Percentiles rank a stretch among this genome's conserved stretches.
These are phyloP conservation scores for Petrocephalus sullivani DNA, from an alignment of 2,797 vertebrate species.

Conservation along the genomic window DNA sequence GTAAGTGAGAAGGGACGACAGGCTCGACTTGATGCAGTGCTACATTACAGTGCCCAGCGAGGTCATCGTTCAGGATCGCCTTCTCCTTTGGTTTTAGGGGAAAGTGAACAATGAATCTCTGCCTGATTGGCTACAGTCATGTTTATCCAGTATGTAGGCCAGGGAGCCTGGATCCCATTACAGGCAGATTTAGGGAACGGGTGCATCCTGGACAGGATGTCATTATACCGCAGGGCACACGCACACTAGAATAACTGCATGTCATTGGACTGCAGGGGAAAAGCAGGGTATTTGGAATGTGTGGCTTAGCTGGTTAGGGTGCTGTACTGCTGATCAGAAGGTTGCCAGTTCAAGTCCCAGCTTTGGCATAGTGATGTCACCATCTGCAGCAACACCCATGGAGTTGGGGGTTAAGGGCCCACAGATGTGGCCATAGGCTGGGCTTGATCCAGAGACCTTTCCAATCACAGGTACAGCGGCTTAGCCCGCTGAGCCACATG, in stretches of 20 bases:
- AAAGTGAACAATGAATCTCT: background rate
- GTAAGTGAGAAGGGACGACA: constrained; percentile 46
- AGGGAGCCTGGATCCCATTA: background rate
- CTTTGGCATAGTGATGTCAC: background rate
- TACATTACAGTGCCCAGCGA: background rate
- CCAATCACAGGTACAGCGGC: background rate
- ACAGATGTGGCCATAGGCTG: background rate
- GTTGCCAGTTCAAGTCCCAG: background rate
- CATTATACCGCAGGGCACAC: background rate
- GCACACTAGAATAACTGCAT: background rate
- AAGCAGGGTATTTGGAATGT: background rate
- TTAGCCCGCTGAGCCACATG: background rate
- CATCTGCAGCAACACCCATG: background rate
- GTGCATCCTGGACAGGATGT: background rate
- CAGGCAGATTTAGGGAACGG: background rate
- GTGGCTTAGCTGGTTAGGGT: background rate
- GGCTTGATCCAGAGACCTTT: background rate
- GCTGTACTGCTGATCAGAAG: background rate
- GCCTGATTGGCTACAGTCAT: background rate
- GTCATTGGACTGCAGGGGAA: background rate
- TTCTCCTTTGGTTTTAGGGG: background rate
- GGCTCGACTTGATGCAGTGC: background rate
- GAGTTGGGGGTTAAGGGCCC: background rate
- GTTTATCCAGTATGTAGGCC: background rate
- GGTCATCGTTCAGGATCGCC: background rate